Evolutionary conservation across 2,113 vertebrate species (phyloP).

Genomic region (Gymnorhina tibicen): DNA sequence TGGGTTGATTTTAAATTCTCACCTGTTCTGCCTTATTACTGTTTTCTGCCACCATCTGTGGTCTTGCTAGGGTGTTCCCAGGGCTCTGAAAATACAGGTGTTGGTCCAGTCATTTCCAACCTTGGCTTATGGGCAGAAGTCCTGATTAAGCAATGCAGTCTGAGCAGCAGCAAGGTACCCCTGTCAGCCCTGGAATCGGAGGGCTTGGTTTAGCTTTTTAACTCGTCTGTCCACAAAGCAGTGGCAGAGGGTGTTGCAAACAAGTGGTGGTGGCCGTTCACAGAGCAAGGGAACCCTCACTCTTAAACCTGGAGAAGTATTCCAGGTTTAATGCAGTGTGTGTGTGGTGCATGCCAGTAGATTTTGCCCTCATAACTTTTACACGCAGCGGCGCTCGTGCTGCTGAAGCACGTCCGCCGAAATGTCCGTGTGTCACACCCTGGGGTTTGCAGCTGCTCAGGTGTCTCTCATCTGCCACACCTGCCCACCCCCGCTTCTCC

Average conservation of each 20-base stretch:
- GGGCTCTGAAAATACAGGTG: background rate
- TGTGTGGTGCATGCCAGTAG: background rate
- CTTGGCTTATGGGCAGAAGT: background rate
- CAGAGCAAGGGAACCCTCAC: background rate
- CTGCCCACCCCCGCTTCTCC: background rate
- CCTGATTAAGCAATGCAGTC: background rate
- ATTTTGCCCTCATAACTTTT: background rate
- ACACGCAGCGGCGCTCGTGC: background rate
- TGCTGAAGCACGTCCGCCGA: background rate
- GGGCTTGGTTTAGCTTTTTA: background rate
- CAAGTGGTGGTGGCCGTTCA: background rate
- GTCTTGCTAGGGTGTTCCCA: background rate
- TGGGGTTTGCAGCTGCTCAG: background rate
- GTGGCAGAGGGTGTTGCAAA: background rate
- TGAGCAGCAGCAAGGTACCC: background rate
- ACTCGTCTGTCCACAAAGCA: background rate
- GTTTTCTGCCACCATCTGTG: background rate
- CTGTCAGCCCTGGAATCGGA: background rate
- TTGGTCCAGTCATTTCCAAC: background rate
- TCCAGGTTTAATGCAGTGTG: fast-evolving
- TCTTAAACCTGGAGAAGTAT: background rate
- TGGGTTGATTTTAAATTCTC: background rate
- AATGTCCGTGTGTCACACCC: background rate
- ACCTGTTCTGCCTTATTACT: background rate
- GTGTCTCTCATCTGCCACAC: background rate